phyloP scores from a whole-genome alignment of 2,113 vertebrate species.

The Ardeotis arabs region DNA sequence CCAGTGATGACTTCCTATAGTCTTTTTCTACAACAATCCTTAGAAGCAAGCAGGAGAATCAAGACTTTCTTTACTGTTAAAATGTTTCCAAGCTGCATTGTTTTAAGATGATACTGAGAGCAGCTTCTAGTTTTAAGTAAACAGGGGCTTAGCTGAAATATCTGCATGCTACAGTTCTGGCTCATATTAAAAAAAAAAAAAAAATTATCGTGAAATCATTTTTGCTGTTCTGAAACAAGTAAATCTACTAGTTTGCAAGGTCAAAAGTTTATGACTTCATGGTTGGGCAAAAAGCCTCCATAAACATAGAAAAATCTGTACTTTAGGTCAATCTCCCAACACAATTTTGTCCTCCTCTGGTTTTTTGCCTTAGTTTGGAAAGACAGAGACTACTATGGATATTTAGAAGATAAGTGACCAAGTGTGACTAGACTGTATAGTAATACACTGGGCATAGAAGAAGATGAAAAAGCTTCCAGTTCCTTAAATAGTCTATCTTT shows the following conservation, averaged over 20 bases:
- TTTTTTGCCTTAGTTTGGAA: background rate
- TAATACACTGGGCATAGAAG: background rate
- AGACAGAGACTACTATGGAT: background rate
- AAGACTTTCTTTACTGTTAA: background rate
- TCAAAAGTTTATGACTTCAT: slow-evolving; percentile 28
- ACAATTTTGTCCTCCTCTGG: background rate
- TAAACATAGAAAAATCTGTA: background rate
- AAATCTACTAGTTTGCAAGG: background rate
- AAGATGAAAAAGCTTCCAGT: background rate
- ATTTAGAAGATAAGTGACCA: background rate
- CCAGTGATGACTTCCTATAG: background rate
- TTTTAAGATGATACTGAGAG: background rate
- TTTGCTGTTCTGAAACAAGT: slow-evolving; percentile 6
- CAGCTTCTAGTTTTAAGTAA: background rate
- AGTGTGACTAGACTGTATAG: background rate
- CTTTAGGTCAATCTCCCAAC: background rate
- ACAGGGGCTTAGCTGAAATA: background rate
- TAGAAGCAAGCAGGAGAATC: background rate
- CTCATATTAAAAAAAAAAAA: background rate
- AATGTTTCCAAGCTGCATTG: background rate
- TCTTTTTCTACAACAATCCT: background rate
- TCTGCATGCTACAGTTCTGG: background rate
- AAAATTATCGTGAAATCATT: background rate
- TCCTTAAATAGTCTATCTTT: background rate
- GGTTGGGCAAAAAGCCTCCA: background rate